A percentile compares a stretch with the other conserved stretches of the same genome.
These are phyloP conservation scores for Oncorhynchus gorbuscha DNA, from an alignment of 2,113 vertebrate genomes.

Conservation along the genomic window DNA sequence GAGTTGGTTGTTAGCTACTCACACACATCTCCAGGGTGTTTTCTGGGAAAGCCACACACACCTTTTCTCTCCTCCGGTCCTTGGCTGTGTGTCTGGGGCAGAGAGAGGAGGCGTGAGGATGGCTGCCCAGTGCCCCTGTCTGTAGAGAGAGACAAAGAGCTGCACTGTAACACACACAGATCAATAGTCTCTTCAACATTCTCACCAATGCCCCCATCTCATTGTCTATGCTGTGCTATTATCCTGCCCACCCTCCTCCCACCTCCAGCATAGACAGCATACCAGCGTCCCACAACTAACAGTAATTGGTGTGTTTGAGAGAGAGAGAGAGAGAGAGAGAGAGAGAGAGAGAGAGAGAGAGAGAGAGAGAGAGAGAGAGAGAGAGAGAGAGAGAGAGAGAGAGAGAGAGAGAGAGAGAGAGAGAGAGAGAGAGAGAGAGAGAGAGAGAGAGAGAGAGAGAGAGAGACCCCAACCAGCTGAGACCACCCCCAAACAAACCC, in stretches of 20 bases:
- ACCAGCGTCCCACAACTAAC: conserved; percentile 46
- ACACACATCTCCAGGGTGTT: conserved; percentile 40
- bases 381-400: neutral
- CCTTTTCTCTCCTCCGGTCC: neutral
- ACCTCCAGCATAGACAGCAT: conserved; percentile 55
- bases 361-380: too few relatives aligned
- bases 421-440: neutral
- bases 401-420: neutral
- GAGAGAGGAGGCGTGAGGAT: conserved; percentile 5
- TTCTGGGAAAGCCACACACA: neutral
- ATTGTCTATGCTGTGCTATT: conserved; percentile 19
- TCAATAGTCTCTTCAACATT: neutral
- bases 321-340: neutral
- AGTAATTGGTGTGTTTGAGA: neutral
- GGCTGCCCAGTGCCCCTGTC: conserved; percentile 38
- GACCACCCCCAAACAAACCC: too few relatives aligned
- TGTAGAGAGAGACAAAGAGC: conserved; percentile 50
- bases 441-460: neutral
- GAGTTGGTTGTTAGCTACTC: conserved; percentile 7
- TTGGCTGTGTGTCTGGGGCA: conserved; percentile 7
- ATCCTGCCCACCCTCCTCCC: conserved; percentile 32
- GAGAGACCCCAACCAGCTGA: too few relatives aligned
- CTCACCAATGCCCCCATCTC: conserved; percentile 9
- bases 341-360: too few relatives aligned
- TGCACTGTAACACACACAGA: conserved; percentile 33